Conservation (phyloP, 1,140 invertebrate genomes). For the Drosophila melanica region DNA sequence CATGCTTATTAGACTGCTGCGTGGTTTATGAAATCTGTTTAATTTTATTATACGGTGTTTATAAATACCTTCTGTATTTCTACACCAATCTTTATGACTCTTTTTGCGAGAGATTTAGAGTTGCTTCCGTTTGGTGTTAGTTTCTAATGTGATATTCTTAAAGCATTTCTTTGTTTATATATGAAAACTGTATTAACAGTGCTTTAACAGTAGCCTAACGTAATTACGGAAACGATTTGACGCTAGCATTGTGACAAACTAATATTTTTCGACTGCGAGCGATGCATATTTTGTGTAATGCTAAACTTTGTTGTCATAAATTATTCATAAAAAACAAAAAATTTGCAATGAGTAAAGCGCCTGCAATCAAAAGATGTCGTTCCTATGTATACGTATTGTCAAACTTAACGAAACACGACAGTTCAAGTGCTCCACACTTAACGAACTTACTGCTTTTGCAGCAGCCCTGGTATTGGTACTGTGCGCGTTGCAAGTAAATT, state of each 20-base stretch:
- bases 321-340: background rate
- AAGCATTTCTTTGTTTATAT: no score
- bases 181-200: background rate
- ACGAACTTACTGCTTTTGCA: background rate
- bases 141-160: no score
- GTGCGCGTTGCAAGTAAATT: slow-evolving; percentile 47
- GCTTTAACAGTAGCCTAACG: slow-evolving; percentile 25
- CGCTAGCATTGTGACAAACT: background rate
- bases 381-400: slow-evolving; percentile 8
- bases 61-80: no score
- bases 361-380: slow-evolving; percentile 8
- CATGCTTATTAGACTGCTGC: no score
- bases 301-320: background rate
- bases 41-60: no score
- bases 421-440: slow-evolving; percentile 5
- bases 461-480: slow-evolving; percentile 40
- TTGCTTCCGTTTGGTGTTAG: no score
- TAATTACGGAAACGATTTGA: background rate
- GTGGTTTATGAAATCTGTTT: no score
- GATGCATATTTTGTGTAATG: background rate
- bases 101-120: no score
- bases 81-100: no score
- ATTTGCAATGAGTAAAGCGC: background rate
- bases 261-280: background rate
- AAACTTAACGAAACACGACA: slow-evolving; percentile 5